Conservation (phyloP, 2,888 invertebrate genomes). For the Melitaea athalia region DNA sequence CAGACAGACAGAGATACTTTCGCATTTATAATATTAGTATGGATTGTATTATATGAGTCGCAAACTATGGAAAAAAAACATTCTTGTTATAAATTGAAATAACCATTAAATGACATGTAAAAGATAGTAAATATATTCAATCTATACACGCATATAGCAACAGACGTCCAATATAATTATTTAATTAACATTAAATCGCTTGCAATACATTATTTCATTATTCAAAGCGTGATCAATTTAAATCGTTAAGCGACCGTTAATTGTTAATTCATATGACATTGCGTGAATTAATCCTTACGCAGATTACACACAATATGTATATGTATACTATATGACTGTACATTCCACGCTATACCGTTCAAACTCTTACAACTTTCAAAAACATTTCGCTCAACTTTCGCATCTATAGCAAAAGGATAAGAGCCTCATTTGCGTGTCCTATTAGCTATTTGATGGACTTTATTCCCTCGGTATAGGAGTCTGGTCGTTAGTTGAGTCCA, state of each 20-base stretch:
- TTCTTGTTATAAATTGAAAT: no score
- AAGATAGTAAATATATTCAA: not conserved
- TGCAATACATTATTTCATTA: conserved; percentile 26
- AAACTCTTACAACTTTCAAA: not conserved
- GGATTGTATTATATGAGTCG: no score
- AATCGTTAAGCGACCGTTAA: conserved; percentile 21
- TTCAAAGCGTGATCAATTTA: conserved; percentile 36
- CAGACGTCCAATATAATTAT: conserved; percentile 3
- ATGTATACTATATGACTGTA: not conserved
- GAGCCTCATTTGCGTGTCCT: conserved; percentile 2
- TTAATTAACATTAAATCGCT: not conserved
- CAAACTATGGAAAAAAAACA: no score
- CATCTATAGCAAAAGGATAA: not conserved
- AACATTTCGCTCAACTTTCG: conserved; percentile 3
- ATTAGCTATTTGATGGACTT: conserved; percentile 1
- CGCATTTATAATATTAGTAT: no score
- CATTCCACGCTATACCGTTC: not conserved
- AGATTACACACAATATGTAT: conserved; percentile 11
- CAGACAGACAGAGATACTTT: no score
- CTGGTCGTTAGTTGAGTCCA: conserved; percentile 20
- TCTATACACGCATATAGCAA: not conserved
- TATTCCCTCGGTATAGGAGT: not conserved
- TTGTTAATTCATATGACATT: conserved; percentile 41
- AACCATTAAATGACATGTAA: not conserved
- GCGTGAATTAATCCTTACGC: conserved; percentile 36